phyloP scores from a whole-genome alignment of 2,888 invertebrate genomes.

The Drosophila limbata region DNA sequence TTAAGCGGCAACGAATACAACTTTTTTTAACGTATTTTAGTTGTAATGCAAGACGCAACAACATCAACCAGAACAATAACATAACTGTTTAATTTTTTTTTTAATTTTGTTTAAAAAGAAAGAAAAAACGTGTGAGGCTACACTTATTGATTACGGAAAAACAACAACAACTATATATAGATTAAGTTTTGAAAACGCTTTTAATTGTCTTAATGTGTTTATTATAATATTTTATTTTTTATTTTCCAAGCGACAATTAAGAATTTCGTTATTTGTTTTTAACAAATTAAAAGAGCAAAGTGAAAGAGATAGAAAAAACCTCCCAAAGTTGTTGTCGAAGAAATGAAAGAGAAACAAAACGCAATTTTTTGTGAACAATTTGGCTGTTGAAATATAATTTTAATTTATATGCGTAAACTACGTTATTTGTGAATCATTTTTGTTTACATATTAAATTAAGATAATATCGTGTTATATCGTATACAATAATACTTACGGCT shows the following conservation, averaged over 20 bases:
- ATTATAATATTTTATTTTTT: constrained; percentile 35
- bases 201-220: constrained; percentile 55
- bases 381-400: constrained; percentile 79
- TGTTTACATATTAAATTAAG: constrained; percentile 29
- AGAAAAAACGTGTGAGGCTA: constrained; percentile 71
- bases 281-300: constrained; percentile 12
- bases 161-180: constrained; percentile 30
- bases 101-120: constrained; percentile 44
- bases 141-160: constrained; percentile 30
- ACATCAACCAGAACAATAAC: constrained; percentile 13
- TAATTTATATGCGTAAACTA: constrained; percentile 57
- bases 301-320: constrained; percentile 8
- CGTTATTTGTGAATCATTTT: constrained; percentile 47
- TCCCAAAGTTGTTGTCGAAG: constrained; percentile 62
- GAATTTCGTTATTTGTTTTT: constrained; percentile 30
- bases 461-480: constrained; percentile 48
- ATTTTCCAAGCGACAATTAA: constrained; percentile 14
- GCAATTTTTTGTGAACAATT: constrained; percentile 82
- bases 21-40: constrained; percentile 18
- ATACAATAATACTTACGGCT: constrained; percentile 35
- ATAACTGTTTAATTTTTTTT: constrained; percentile 18
- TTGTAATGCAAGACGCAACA: constrained; percentile 7
- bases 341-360: constrained; percentile 53
- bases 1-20: constrained; percentile 39
- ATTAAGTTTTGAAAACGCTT: constrained; percentile 66